phyloP scores from a whole-genome alignment of 2,888 invertebrate species.

The Elegia similella region DNA sequence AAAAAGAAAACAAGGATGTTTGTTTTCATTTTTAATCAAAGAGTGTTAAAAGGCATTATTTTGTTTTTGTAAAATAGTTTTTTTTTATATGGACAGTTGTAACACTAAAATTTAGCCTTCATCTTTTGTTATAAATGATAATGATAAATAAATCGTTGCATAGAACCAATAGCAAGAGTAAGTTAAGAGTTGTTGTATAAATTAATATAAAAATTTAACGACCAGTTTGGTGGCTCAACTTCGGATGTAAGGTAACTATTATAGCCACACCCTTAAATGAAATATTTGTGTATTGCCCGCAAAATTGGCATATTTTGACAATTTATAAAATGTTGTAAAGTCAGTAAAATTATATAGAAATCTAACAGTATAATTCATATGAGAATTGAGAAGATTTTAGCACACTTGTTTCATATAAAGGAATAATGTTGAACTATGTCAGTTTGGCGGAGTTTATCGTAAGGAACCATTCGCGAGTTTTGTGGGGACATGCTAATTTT shows the following conservation, averaged over 20 bases:
- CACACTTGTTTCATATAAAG: not conserved
- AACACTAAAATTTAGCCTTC: too few relatives aligned
- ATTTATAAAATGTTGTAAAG: slow-evolving; percentile 25
- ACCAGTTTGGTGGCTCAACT: slow-evolving; percentile 56
- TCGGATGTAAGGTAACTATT: slow-evolving; percentile 44
- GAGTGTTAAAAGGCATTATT: too few relatives aligned
- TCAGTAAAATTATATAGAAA: slow-evolving; percentile 18
- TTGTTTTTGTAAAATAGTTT: too few relatives aligned
- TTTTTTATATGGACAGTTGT: too few relatives aligned
- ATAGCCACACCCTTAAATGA: slow-evolving; percentile 42
- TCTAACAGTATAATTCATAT: slow-evolving; percentile 5
- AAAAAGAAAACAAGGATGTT: too few relatives aligned
- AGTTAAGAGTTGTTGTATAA: slow-evolving; percentile 43
- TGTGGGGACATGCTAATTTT: slow-evolving; percentile 47
- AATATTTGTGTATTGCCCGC: slow-evolving; percentile 34
- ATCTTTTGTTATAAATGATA: not conserved
- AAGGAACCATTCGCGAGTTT: slow-evolving; percentile 42
- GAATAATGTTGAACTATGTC: slow-evolving; percentile 10
- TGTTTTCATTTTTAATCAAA: too few relatives aligned
- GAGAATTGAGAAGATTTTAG: slow-evolving; percentile 6
- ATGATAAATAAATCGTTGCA: slow-evolving; percentile 36
- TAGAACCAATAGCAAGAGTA: slow-evolving; percentile 38
- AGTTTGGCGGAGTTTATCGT: slow-evolving; percentile 31
- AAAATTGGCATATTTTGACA: slow-evolving; percentile 41
- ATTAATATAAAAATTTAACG: slow-evolving; percentile 35